phyloP scores from a whole-genome alignment of 2,888 invertebrate species.

The Macropis europaea region DNA sequence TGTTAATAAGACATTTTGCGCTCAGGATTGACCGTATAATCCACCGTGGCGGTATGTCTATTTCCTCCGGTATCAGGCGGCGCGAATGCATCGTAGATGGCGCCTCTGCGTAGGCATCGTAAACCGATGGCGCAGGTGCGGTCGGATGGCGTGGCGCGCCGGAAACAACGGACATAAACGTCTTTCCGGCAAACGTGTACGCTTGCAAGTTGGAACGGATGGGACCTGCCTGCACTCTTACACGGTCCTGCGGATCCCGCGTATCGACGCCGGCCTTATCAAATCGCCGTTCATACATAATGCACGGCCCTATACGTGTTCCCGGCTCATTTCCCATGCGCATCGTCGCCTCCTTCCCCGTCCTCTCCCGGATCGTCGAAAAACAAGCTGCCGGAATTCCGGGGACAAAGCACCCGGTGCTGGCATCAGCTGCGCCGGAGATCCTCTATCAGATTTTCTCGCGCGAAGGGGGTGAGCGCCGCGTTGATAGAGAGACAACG shows the following conservation, averaged over 20 bases:
- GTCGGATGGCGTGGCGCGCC: conserved; percentile 52
- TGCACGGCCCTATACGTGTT: conserved; percentile 61
- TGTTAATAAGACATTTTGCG: too few species aligned
- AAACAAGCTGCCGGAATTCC: conserved; percentile 51
- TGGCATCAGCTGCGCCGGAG: conserved; percentile 49
- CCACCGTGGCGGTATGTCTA: too few species aligned
- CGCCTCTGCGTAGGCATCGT: conserved; percentile 37
- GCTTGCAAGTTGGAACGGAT: not conserved
- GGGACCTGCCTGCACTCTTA: conserved; percentile 25
- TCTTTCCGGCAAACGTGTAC: conserved; percentile 47
- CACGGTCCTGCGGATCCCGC: conserved; percentile 30
- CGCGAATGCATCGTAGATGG: conserved; percentile 52
- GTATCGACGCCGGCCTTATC: conserved; percentile 64
- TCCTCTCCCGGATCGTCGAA: conserved; percentile 29
- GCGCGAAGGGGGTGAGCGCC: not conserved
- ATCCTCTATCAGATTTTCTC: conserved; percentile 56
- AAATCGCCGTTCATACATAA: conserved; percentile 75
- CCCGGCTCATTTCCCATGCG: conserved; percentile 10
- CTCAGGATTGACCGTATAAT: too few species aligned
- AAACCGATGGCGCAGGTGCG: conserved; percentile 67
- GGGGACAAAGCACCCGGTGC: conserved; percentile 39
- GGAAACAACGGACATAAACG: conserved; percentile 66
- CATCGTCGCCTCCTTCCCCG: not conserved
- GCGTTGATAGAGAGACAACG: conserved; percentile 7
- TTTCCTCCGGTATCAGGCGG: too few species aligned